These are phyloP conservation scores for Furnarius figulus DNA, from an alignment of 2,113 vertebrate species.

Conservation along the genomic window DNA sequence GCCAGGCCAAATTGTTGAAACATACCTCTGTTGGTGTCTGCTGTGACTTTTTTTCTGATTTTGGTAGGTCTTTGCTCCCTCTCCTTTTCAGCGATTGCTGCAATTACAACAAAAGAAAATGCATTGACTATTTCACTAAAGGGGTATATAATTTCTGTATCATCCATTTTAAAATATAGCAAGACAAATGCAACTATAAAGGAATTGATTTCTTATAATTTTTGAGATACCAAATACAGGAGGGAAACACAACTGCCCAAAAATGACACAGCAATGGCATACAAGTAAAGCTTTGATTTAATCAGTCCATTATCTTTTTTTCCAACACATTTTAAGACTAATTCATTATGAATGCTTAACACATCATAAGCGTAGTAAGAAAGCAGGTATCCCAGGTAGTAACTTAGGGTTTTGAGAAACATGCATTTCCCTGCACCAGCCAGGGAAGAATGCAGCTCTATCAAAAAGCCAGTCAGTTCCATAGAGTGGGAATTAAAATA, in stretches of 20 bases:
- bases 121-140: background rate
- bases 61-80: conserved; percentile 92
- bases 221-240: background rate
- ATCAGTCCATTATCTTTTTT: background rate
- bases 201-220: background rate
- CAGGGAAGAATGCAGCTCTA: background rate
- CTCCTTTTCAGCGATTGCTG: conserved; percentile 93
- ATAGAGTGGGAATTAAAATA: background rate
- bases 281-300: background rate
- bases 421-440: background rate
- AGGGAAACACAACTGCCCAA: background rate
- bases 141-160: background rate
- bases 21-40: conserved; percentile 91
- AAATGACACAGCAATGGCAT: background rate
- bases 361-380: background rate
- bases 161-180: background rate
- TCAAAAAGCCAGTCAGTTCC: background rate
- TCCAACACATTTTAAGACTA: background rate
- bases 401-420: background rate
- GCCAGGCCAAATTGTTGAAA: background rate
- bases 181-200: background rate
- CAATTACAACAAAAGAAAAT: conserved; percentile 42
- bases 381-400: background rate
- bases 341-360: background rate
- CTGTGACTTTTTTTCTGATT: conserved; percentile 87